Evolutionary conservation across 1,140 invertebrate genomes (phyloP).

Genomic region (Drosophila gunungcola): DNA sequence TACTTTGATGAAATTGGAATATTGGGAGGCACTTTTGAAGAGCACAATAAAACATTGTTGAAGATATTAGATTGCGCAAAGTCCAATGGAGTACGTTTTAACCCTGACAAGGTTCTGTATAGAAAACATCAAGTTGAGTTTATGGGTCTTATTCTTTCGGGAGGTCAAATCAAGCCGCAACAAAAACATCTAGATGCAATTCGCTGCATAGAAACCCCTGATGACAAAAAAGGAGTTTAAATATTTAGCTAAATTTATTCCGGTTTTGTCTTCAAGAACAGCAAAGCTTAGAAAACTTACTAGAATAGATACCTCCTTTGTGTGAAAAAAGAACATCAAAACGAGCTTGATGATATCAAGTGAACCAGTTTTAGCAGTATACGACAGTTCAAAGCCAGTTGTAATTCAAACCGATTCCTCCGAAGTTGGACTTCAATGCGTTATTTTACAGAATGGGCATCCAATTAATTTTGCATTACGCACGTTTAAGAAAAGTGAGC

Average conservation of each 20-base stretch:
- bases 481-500: constrained; percentile 7
- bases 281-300: too few species aligned
- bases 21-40: background rate
- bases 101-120: background rate
- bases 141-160: background rate
- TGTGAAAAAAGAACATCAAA: too few species aligned
- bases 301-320: too few species aligned
- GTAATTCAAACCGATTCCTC: constrained; percentile 4
- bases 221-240: too few species aligned
- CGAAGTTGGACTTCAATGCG: constrained; percentile 30
- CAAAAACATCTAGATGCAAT: too few species aligned
- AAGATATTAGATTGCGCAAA: background rate
- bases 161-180: too few species aligned
- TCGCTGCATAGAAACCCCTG: too few species aligned
- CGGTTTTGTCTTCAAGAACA: too few species aligned
- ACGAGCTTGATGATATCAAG: too few species aligned
- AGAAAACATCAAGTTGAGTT: background rate
- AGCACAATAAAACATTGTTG: background rate
- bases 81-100: background rate
- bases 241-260: background rate
- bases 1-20: background rate
- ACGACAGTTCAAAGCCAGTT: too few species aligned
- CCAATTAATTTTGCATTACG: constrained; percentile 64
- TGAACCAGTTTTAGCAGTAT: too few species aligned
- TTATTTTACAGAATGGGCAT: background rate